Percentiles rank a stretch among this genome's conserved stretches.
Evolutionary conservation across 2,797 vertebrate species (phyloP).

Genomic region (Taeniopygia guttata): DNA sequence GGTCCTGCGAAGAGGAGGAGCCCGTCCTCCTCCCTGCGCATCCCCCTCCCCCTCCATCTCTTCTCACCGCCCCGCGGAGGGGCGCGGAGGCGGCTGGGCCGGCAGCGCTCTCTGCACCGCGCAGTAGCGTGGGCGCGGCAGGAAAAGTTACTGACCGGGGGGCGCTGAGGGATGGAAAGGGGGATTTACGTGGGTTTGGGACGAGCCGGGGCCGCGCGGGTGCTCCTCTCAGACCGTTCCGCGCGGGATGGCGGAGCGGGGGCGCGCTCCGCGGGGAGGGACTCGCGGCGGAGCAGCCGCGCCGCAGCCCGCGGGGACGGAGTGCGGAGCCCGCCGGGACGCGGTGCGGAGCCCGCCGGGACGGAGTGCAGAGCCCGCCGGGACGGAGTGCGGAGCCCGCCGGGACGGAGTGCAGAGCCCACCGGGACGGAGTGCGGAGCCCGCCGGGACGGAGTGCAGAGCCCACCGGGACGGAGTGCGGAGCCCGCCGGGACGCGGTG

Average conservation of each 20-base stretch:
- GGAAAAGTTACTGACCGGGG: not conserved
- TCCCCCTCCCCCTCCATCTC: not conserved
- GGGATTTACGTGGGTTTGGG: not conserved
- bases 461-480: not conserved
- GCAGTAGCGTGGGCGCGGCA: not conserved
- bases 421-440: not conserved
- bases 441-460: not conserved
- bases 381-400: not conserved
- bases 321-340: not conserved
- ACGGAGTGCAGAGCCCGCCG: not conserved
- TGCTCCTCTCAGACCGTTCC: not conserved
- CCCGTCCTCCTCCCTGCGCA: not conserved
- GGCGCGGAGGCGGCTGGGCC: not conserved
- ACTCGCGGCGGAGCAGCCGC: not conserved
- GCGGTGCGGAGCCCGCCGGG: not conserved
- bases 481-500: not conserved
- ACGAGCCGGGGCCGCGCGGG: not conserved
- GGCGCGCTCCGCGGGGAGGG: not conserved
- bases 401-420: not conserved
- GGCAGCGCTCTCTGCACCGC: not conserved
- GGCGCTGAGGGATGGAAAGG: not conserved
- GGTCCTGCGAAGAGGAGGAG: slow-evolving; percentile 14
- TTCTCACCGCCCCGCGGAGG: not conserved
- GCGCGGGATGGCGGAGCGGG: not conserved
- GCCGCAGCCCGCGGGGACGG: not conserved